Evolutionary conservation across 1,140 invertebrate species (phyloP), one percentile per base, ranked within the genome.

Genomic region (Atta colombica): DNA sequence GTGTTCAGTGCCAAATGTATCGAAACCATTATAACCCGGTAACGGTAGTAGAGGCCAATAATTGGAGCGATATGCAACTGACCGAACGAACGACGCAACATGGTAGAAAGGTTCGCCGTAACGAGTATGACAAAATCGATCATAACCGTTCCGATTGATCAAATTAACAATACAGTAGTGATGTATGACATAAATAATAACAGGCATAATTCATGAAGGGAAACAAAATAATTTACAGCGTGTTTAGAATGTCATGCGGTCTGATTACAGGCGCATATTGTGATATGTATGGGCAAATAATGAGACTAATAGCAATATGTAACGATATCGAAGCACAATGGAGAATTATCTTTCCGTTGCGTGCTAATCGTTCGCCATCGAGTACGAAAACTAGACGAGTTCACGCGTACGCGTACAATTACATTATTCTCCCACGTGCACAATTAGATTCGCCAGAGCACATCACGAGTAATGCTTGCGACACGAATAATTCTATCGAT

Each of bases 401-500:
- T 88, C 80, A 55, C 78, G 82, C 77, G 75, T 69, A 74, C 74
- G 49, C 12, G 80, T 61, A 61, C 75, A 77, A 77, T 72, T 58
- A 51, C 69, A 75, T 78, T 77, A 85, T 77, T 63, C 72, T 28
- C 71, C 66, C 53, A 12, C 28, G 61, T 31, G 85, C 35, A 82
- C 89, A 93, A 92, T 92, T 91, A 92, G 80, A 88, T 77, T 92
- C 89, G 68, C 89, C 87, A 69, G 69, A 82, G 74, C 91, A 77
- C 72, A 86, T 91, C 86, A 66, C 75, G 68, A 87, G 81, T 91
- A 92, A 92, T 93, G 87, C 89, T 87, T 86, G 72, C 87, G 85
- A 74, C 84, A 90, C 92, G 91, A 92, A 93, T 93, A 93, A 93
- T 92, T 93, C 89, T 91, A 92, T 93, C 89, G 87, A 88, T 85